Percentiles rank a stretch among this genome's conserved stretches.
Conservation (phyloP, 2,888 invertebrate genomes). For the Aproaerema taeniolella region DNA sequence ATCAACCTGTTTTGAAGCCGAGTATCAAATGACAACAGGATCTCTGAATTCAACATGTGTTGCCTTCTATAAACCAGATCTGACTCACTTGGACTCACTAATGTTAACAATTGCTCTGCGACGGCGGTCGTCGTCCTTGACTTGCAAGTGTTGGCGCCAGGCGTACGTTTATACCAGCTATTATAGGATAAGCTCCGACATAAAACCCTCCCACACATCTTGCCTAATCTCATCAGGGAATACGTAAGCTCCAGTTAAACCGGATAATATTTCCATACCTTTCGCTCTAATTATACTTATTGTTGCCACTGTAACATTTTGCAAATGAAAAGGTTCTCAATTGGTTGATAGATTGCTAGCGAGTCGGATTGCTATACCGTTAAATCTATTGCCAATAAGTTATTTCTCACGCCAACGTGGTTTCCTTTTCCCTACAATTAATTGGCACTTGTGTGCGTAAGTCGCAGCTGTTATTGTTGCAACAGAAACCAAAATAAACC, state of each 20-base stretch:
- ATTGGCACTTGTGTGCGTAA: constrained; percentile 6
- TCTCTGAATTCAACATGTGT: constrained; percentile 6
- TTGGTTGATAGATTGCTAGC: constrained; percentile 35
- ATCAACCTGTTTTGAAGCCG: constrained; percentile 3
- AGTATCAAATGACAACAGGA: constrained; percentile 6
- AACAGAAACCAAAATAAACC: too few species aligned
- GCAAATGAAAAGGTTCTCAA: constrained; percentile 39
- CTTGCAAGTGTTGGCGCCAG: constrained; percentile 50
- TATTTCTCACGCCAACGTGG: constrained; percentile 12
- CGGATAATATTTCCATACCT: constrained; percentile 7
- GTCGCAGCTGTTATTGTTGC: not conserved
- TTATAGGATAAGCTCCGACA: not conserved
- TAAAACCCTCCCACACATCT: constrained; percentile 8
- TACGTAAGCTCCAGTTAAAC: not conserved
- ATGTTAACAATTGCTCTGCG: constrained; percentile 21
- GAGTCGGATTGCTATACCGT: constrained; percentile 14
- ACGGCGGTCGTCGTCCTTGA: constrained; percentile 49
- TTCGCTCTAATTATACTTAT: constrained; percentile 39
- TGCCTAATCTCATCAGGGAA: not conserved
- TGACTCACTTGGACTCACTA: constrained; percentile 7
- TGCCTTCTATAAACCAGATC: constrained; percentile 5
- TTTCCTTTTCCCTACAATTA: constrained; percentile 1
- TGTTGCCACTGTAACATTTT: constrained; percentile 33
- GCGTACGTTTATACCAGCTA: constrained; percentile 1
- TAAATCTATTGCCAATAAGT: constrained; percentile 8